A percentile compares a stretch with the other conserved stretches of the same genome.
phyloP scores from a whole-genome alignment of 1,140 invertebrate genomes.

The Phortica variegata region DNA sequence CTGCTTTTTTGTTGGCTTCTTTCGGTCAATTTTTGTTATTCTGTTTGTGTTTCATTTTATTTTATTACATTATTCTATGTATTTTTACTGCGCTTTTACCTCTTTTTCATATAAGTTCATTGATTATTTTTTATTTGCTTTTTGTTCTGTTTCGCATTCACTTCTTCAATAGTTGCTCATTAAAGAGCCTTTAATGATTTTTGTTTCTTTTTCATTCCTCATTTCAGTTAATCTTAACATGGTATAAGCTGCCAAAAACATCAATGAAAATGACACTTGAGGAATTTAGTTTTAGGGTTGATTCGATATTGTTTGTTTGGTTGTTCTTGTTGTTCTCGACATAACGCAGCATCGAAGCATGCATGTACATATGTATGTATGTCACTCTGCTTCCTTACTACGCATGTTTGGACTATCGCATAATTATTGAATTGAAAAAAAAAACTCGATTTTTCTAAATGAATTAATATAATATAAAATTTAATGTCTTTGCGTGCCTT shows the following conservation, averaged over 20 bases:
- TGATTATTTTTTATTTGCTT: conserved; percentile 34
- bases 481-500: no score
- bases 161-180: no score
- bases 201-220: not conserved
- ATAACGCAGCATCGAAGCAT: not conserved
- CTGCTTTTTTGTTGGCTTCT: conserved; percentile 49
- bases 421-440: no score
- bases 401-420: conserved; percentile 34
- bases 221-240: not conserved
- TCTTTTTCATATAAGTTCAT: conserved; percentile 31
- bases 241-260: conserved; percentile 16
- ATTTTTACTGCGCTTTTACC: conserved; percentile 4
- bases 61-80: not conserved
- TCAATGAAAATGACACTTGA: conserved; percentile 25
- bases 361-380: not conserved
- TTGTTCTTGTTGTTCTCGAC: not conserved
- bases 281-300: conserved; percentile 17
- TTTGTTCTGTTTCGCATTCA: no score
- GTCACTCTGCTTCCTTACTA: conserved; percentile 13
- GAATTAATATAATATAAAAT: no score
- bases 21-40: conserved; percentile 29
- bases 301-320: not conserved
- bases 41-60: not conserved
- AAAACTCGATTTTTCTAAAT: no score
- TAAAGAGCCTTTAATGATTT: conserved; percentile 2